Conservation (phyloP, 2,888 invertebrate genomes). For the Athalia cordata region DNA sequence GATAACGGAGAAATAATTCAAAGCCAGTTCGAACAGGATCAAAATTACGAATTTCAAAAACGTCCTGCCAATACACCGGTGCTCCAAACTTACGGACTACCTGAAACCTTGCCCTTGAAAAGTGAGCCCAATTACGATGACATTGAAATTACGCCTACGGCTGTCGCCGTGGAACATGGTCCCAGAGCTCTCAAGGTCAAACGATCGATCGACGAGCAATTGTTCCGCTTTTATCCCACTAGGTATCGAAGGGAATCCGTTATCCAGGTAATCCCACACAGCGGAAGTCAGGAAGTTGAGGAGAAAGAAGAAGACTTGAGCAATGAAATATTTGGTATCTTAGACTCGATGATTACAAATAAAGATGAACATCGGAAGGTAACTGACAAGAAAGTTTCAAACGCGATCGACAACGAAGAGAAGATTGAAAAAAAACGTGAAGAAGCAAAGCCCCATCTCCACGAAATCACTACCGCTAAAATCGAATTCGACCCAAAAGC, state of each 20-base stretch:
- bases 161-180: conserved; percentile 73
- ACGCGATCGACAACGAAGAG: conserved; percentile 36
- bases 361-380: conserved; percentile 37
- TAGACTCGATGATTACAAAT: conserved; percentile 66
- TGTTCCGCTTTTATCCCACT: conserved; percentile 2
- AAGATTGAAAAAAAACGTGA: conserved; percentile 48
- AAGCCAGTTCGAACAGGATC: conserved; percentile 52
- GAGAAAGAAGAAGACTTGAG: conserved; percentile 65
- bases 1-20: conserved; percentile 7
- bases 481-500: conserved; percentile 36
- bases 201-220: conserved; percentile 46
- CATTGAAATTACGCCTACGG: conserved; percentile 65
- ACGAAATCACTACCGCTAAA: conserved; percentile 49
- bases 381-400: conserved; percentile 20
- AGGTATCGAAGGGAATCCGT: conserved; percentile 58
- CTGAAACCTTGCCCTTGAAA: conserved; percentile 51
- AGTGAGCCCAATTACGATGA: conserved; percentile 61
- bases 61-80: conserved; percentile 46
- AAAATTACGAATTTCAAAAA: conserved; percentile 55
- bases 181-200: conserved; percentile 68
- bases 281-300: conserved; percentile 61
- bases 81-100: conserved; percentile 46
- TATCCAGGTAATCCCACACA: conserved; percentile 68
- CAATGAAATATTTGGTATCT: conserved; percentile 70
- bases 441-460: conserved; percentile 50